Evolutionary conservation across 2,113 vertebrate genomes (phyloP).

Genomic region (Platycercus adscitus): DNA sequence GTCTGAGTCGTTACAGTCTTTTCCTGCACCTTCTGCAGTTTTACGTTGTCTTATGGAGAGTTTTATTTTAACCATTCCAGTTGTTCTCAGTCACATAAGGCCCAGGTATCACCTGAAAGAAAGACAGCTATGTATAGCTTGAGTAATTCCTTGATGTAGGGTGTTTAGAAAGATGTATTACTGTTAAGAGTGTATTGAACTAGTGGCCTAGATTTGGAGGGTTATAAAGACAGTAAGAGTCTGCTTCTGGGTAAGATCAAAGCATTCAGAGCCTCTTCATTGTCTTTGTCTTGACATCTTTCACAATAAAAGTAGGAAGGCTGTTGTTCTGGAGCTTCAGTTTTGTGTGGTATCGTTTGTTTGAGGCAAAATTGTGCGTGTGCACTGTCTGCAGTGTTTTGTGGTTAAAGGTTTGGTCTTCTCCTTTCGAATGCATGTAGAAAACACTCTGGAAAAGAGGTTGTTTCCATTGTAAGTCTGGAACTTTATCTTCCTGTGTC

Average conservation of each 20-base stretch:
- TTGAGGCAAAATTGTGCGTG: not conserved
- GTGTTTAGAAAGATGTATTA: not conserved
- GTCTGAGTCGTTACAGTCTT: not conserved
- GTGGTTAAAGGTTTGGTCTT: not conserved
- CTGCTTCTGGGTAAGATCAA: not conserved
- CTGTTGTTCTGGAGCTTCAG: not conserved
- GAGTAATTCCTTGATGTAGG: not conserved
- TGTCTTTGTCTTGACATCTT: not conserved
- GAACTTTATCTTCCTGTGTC: not conserved
- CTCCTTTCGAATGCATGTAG: no score
- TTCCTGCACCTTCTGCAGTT: not conserved
- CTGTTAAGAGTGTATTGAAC: not conserved
- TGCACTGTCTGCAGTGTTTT: not conserved
- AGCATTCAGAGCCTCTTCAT: not conserved
- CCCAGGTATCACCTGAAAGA: not conserved
- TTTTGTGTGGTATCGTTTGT: not conserved
- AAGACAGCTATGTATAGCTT: fast-evolving
- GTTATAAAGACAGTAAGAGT: not conserved
- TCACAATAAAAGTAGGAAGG: not conserved
- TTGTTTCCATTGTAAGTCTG: not conserved
- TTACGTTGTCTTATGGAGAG: not conserved
- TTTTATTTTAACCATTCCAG: not conserved
- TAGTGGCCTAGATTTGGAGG: not conserved
- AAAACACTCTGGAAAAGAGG: not conserved
- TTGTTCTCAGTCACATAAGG: not conserved